Evolutionary conservation across 2,797 vertebrate genomes (phyloP), one percentile per base, ranked within the genome.

Genomic region (Telmatherina bonti): DNA sequence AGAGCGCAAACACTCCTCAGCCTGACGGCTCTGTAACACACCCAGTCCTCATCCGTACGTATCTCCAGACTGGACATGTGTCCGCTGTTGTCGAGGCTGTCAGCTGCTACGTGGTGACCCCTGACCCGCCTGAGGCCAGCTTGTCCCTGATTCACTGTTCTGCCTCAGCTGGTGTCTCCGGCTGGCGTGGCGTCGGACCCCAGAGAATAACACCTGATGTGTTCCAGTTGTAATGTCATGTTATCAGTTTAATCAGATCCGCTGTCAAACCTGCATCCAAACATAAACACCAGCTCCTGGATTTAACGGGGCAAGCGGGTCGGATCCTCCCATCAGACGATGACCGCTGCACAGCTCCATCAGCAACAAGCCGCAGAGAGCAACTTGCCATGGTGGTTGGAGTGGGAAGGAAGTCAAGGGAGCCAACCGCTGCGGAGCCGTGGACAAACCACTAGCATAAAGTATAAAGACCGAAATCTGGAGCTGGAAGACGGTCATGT

Each of bases 1-100:
- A 11, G 11, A 79, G 74, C 67, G 66, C 67, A 70, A 74, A 53
- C 70, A 31, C 27, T 49, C 66, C 74, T 85, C 78, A 57, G 41
- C 53, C 35, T 67, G 76, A 70, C 52, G 27, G 65, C 72, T n/a
- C 47, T 51, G 36, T 64, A 47, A 55, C 43, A 27, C 62, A 54
- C 66, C 60, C 52, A 56, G 60, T 64, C 36, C 64, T 81, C 80
- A 78, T 84, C 77, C 75, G 76, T 76, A 65, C 70, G 81, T 36
- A 73, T 77, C 53, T 55, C 59, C 62, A 0, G 24, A 54, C 54
- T 7, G 74, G 83, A 79, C 80, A 38, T n/a, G 59, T 70, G 67
- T 87, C 78, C 67, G 67, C 64, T 76, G 70, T 79, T 75, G 52
- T 81, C 53, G 26, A 36, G 35, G 67, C 58, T 74, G 67, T 63